These are phyloP conservation scores for Rhagologus leucostigma DNA, from an alignment of 2,113 vertebrate species.

Conservation along the genomic window DNA sequence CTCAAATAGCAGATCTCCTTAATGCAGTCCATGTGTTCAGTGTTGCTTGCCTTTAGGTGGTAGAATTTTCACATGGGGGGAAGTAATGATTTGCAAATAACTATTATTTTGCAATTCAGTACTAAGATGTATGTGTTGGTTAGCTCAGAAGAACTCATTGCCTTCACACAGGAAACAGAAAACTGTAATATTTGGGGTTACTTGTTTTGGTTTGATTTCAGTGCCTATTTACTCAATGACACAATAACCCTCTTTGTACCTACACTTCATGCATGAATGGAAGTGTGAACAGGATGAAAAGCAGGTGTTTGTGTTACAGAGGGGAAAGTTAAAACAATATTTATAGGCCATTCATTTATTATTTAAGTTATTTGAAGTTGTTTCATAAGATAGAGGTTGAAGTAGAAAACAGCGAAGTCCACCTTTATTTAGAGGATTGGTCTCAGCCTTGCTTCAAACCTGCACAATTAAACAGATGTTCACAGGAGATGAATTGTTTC, in stretches of 20 bases:
- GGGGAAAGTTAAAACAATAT: not conserved
- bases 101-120: not conserved
- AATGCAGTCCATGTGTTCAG: conserved; percentile 58
- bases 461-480: not conserved
- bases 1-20: not conserved
- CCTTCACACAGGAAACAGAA: not conserved
- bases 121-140: not conserved
- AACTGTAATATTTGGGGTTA: not conserved
- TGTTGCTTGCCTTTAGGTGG: conserved; percentile 6
- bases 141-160: not conserved
- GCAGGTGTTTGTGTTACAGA: not conserved
- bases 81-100: conserved; percentile 27
- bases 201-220: not conserved
- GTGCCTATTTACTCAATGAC: not conserved
- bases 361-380: not conserved
- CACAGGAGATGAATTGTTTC: not conserved
- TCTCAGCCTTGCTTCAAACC: not conserved
- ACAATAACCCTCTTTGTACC: not conserved
- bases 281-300: not conserved
- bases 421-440: not conserved
- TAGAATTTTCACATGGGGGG: conserved; percentile 32
- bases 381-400: not conserved
- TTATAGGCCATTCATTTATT: not conserved
- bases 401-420: not conserved
- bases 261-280: not conserved